Base-by-base conservation (phyloP, 2,113 vertebrate species). In the Danio rerio region DNA sequence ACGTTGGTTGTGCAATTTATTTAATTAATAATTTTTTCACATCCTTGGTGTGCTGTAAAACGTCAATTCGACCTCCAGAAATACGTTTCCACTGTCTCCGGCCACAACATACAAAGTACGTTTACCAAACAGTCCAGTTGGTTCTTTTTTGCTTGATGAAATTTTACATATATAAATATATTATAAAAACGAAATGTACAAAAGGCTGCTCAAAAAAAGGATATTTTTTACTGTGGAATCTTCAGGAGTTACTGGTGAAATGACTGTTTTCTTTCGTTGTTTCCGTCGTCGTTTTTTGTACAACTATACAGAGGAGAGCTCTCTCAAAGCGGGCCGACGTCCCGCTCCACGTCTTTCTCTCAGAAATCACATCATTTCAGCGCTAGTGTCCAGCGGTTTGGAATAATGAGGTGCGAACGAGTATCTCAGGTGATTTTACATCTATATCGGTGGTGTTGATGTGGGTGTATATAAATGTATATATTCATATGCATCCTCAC, bases 401-500 rank as follows among this genome's bases (percentile, higher is more conserved):
- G 92, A 78, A 81, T 91, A 92, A 94, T 94, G 93, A 94, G 94
- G 93, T 94, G 93, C 92, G 92, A 89, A 89, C 77, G 88, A 92
- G 94, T 93, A 94, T 95, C 94, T 94, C 94, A 94, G 93, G 94
- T 94, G 93, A 92, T 91, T 93, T 93, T 91, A 85, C 90, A 92
- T 94, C 70, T 85, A 74, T 87, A 92, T 90, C 90, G 91, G 90
- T 93, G 91, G 91, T 93, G 92, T 93, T 89, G 87, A 87, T 93
- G 86, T 83, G 86, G 88, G 81, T 88, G 75, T 87, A 75, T 87
- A 88, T 93, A 89, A 91, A 88, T 93, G 92, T 92, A 87, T 93
- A 92, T 94, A 93, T 92, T 88, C 92, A 93, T 92, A 92, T 62
- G 87, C 92, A 92, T 92, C 89, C 89, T 91, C 93, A 92, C 93